These are phyloP conservation scores for Ctena decussata DNA, from an alignment of 2,888 invertebrate genomes.

Conservation along the genomic window DNA sequence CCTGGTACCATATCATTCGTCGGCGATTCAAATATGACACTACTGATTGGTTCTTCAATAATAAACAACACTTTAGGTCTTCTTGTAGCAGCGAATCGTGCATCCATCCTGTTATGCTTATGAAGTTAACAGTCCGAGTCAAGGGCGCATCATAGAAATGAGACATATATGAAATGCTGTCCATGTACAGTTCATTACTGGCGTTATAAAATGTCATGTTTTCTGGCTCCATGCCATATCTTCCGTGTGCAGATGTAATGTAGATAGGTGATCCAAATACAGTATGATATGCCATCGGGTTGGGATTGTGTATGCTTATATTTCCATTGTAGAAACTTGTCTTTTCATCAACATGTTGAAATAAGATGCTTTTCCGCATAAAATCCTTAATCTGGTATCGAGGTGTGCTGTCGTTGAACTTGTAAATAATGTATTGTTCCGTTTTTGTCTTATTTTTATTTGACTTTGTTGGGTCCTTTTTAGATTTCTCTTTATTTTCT, in stretches of 20 bases:
- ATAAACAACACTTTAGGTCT: conserved; percentile 26
- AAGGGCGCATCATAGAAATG: not conserved
- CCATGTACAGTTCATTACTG: not conserved
- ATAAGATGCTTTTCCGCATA: not conserved
- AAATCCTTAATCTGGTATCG: not conserved
- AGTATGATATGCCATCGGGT: conserved; percentile 2
- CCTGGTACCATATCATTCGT: conserved; percentile 37
- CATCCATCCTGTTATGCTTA: conserved; percentile 41
- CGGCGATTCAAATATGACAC: conserved; percentile 6
- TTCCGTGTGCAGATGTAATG: not conserved
- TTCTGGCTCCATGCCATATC: not conserved
- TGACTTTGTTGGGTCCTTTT: not conserved
- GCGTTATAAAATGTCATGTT: not conserved
- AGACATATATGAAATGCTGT: too few relatives aligned
- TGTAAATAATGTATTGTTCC: not conserved
- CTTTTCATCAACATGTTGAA: not conserved
- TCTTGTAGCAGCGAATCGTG: not conserved
- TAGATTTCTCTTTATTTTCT: not conserved
- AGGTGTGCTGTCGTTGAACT: not conserved
- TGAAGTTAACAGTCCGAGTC: not conserved
- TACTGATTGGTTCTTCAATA: conserved; percentile 29
- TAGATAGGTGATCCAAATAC: not conserved
- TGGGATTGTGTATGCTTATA: not conserved
- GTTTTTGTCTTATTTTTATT: not conserved
- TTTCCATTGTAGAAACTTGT: conserved; percentile 2